Conservation (phyloP, 2,888 invertebrate species). For the Onchidella celtica region DNA sequence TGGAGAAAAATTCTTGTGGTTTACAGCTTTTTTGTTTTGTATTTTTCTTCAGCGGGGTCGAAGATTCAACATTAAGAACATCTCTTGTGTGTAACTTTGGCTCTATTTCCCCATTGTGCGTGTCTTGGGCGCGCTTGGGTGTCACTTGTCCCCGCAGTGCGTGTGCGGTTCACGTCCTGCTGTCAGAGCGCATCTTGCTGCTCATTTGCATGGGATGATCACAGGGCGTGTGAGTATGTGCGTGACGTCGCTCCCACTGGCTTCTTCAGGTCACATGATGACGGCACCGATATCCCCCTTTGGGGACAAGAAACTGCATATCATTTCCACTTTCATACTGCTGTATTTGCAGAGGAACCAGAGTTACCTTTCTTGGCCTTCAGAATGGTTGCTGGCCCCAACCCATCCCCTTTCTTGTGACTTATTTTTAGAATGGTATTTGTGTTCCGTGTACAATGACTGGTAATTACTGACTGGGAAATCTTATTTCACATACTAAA, state of each 20-base stretch:
- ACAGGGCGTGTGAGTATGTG: constrained; percentile 13
- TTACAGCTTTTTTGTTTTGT: too few species aligned
- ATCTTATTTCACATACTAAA: too few species aligned
- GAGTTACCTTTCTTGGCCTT: too few species aligned
- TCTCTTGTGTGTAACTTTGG: too few species aligned
- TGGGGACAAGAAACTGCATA: neutral
- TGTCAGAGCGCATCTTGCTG: neutral
- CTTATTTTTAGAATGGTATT: too few species aligned
- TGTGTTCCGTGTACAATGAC: too few species aligned
- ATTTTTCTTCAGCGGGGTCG: too few species aligned
- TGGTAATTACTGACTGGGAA: too few species aligned
- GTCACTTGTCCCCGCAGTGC: constrained; percentile 11
- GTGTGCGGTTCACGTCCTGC: neutral
- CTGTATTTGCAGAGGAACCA: neutral
- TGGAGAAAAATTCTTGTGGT: too few species aligned
- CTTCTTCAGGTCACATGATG: constrained; percentile 12
- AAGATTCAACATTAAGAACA: too few species aligned
- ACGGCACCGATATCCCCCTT: neutral
- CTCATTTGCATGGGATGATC: constrained; percentile 40
- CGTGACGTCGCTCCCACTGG: constrained; percentile 28
- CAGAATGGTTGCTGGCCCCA: neutral
- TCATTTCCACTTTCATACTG: neutral
- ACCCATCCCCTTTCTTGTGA: neutral
- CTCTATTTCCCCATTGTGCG: too few species aligned
- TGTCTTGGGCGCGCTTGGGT: neutral